Evolutionary conservation across 2,888 invertebrate species (phyloP), one percentile per base, ranked within the genome.

Genomic region (Dioctria rufipes): DNA sequence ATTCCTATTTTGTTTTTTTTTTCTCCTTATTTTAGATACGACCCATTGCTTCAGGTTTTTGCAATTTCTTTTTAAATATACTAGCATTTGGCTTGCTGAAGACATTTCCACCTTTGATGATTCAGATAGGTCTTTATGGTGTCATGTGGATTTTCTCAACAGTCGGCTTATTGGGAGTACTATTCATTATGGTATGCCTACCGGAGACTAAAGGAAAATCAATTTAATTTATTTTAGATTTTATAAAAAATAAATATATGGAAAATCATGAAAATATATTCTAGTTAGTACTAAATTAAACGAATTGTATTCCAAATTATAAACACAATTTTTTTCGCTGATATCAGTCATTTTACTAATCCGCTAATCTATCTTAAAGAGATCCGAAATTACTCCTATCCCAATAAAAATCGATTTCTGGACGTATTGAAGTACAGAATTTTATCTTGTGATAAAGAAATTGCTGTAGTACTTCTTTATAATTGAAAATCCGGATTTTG

Each of bases 221-320:
- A 85, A 85, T 84, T 87, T 86, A 85, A 25, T 25, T 25, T 25
- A 25, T 25, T 25, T 25, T 25, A 2, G 25, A 1, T 25, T 25
- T 25, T 25, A 25, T 25, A 25, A 25, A 25, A 25, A 25, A 2
- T 46, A 46, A 9, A 46, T 6, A 46, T 1, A 6, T 46, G 49
- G 49, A 46, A 46, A 46, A 46, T 46, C 49, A 5, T 46, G 49
- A 46, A 46, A 6, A 46, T 46, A 46, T 46, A 25, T 25, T 25
- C 25, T 25, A 25, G 25, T 25, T 25, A 25, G 25, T 25, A 2
- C 25, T 1, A 1, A 25, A 25, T 25, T 25, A 25, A 25, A 25
- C 25, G 25, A 25, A 25, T 25, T 25, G 25, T 25, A 25, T 25
- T 25, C 25, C 25, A 25, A 25, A 25, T 25, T 25, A 25, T 25